These are phyloP conservation scores for Temnothorax rugatulus DNA, from an alignment of 2,888 invertebrate species.

Conservation along the genomic window DNA sequence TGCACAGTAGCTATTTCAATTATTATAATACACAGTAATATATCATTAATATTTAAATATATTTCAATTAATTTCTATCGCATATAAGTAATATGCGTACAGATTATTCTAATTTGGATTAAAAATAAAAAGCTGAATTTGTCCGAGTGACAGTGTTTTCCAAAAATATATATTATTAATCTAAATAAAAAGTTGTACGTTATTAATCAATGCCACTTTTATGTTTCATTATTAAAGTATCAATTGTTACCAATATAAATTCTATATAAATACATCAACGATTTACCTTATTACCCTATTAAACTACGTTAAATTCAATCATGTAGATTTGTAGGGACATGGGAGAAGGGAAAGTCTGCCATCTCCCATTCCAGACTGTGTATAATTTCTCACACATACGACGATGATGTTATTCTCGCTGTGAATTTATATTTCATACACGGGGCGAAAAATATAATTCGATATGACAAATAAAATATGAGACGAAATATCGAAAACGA, in stretches of 20 bases:
- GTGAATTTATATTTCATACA: constrained; percentile 12
- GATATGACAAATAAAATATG: constrained; percentile 14
- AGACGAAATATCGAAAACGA: background rate
- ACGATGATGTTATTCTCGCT: background rate
- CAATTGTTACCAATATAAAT: constrained; percentile 3
- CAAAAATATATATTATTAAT: background rate
- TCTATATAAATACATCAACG: background rate
- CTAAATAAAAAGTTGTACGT: background rate
- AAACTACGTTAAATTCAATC: background rate
- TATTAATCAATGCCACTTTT: background rate
- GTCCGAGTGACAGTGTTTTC: background rate
- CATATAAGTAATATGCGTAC: background rate
- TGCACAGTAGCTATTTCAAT: background rate
- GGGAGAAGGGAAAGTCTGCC: background rate
- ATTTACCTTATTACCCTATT: background rate
- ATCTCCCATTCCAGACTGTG: background rate
- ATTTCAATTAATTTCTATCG: constrained; percentile 2
- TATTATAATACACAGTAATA: background rate
- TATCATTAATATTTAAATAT: background rate
- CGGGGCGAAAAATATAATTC: background rate
- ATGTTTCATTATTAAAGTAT: background rate
- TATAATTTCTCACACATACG: background rate
- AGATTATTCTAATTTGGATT: background rate
- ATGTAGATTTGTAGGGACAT: background rate
- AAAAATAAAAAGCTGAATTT: background rate